Conservation (phyloP, 2,797 vertebrate species). For the Rhinatrema bivittatum region DNA sequence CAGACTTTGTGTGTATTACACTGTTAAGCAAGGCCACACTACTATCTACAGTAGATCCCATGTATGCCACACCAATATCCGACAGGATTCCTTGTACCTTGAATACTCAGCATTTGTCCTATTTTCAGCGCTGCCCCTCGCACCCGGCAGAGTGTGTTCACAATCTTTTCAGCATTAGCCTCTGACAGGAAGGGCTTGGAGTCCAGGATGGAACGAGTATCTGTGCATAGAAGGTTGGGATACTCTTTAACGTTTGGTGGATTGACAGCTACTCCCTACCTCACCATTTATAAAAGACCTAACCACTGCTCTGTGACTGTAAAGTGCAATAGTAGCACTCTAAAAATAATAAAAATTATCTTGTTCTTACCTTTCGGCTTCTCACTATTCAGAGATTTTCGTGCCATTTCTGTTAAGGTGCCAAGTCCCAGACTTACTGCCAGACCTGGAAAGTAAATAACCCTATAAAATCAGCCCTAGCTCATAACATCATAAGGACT, state of each 20-base stretch:
- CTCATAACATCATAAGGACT: too few species aligned
- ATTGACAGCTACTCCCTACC: fast-evolving
- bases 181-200: conserved; percentile 69
- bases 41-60: too few species aligned
- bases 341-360: too few species aligned
- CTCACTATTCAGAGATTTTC: conserved; percentile 63
- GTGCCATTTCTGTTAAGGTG: conserved; percentile 70
- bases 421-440: conserved; percentile 77
- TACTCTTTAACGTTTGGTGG: too few species aligned
- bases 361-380: conserved; percentile 32
- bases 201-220: conserved; percentile 37
- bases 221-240: conserved; percentile 21
- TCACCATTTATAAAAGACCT: background rate
- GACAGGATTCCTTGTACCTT: too few species aligned
- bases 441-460: conserved; percentile 60
- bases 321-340: too few species aligned
- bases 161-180: conserved; percentile 79
- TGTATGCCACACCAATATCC: too few species aligned
- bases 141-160: conserved; percentile 77
- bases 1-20: too few species aligned
- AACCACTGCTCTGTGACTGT: background rate
- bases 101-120: conserved; percentile 88
- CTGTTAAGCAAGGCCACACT: too few species aligned
- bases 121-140: conserved; percentile 84
- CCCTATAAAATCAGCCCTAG: too few species aligned